Percentiles rank a stretch among this genome's conserved stretches.
These are phyloP conservation scores for Ceramica pisi DNA, from an alignment of 2,888 invertebrate species.

Conservation along the genomic window DNA sequence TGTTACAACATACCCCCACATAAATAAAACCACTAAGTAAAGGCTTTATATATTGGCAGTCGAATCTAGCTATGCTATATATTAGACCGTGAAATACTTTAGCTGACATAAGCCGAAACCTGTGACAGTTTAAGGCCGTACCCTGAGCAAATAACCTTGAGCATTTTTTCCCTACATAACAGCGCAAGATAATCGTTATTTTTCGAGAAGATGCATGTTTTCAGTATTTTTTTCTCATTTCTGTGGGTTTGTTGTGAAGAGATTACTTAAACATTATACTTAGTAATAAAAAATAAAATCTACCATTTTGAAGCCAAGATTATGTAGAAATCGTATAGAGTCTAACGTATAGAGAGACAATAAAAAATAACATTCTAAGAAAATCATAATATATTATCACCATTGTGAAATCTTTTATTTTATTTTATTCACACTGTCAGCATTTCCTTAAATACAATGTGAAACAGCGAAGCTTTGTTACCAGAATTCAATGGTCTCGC, in stretches of 20 bases:
- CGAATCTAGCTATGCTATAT: background rate
- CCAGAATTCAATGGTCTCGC: background rate
- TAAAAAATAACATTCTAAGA: background rate
- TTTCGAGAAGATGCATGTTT: too few relatives aligned
- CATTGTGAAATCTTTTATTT: background rate
- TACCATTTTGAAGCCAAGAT: too few relatives aligned
- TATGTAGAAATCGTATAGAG: too few relatives aligned
- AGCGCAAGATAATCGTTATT: too few relatives aligned
- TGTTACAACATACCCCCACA: conserved; percentile 5
- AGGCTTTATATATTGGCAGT: background rate
- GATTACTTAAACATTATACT: too few relatives aligned
- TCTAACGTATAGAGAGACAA: too few relatives aligned
- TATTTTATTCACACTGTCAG: background rate
- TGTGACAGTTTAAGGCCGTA: background rate
- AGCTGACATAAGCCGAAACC: background rate
- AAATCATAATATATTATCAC: background rate
- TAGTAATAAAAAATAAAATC: too few relatives aligned
- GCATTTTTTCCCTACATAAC: too few relatives aligned
- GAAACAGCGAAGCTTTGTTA: background rate
- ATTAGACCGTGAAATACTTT: background rate
- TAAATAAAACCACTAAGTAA: background rate
- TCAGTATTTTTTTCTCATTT: too few relatives aligned
- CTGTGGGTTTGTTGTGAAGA: too few relatives aligned
- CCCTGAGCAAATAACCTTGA: too few relatives aligned
- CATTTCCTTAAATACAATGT: conserved; percentile 5